These are phyloP conservation scores for Passer domesticus DNA, from an alignment of 2,113 vertebrate species.

Conservation along the genomic window DNA sequence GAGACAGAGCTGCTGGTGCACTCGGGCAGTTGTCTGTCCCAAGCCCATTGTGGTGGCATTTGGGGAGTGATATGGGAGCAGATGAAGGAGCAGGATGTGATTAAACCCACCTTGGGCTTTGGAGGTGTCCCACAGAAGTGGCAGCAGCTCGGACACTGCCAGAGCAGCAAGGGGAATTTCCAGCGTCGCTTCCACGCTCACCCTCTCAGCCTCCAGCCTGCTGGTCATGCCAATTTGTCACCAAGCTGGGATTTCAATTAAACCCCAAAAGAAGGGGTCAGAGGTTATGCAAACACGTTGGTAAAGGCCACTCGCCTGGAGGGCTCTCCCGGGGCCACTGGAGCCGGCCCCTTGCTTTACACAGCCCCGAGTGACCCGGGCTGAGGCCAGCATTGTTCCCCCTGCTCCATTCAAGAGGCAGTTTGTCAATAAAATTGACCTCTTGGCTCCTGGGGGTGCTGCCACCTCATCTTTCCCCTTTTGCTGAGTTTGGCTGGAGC, in stretches of 20 bases:
- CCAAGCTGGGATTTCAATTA: slow-evolving; percentile 56
- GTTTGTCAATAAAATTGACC: slow-evolving; percentile 62
- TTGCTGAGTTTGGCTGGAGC: neutral
- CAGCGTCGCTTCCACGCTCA: fast-evolving
- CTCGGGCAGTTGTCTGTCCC: fast-evolving
- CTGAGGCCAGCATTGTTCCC: slow-evolving; percentile 35
- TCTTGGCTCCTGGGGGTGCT: neutral
- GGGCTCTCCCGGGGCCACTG: slow-evolving; percentile 3
- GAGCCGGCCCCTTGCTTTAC: slow-evolving; percentile 24
- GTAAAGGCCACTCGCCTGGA: slow-evolving; percentile 51
- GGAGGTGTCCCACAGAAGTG: neutral
- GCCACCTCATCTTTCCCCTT: slow-evolving; percentile 8
- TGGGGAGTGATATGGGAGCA: fast-evolving
- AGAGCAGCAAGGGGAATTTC: neutral
- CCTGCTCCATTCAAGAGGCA: neutral
- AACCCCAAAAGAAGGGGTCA: slow-evolving; percentile 51
- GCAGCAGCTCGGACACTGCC: fast-evolving
- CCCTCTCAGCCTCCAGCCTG: neutral
- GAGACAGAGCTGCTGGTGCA: neutral
- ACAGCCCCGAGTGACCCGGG: neutral
- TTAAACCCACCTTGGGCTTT: fast-evolving
- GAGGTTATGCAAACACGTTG: slow-evolving; percentile 59
- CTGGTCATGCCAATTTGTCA: slow-evolving; percentile 67
- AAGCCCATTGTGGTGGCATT: neutral
- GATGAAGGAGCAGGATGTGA: neutral